phyloP scores from a whole-genome alignment of 2,888 invertebrate species.

The Clanis bilineata region DNA sequence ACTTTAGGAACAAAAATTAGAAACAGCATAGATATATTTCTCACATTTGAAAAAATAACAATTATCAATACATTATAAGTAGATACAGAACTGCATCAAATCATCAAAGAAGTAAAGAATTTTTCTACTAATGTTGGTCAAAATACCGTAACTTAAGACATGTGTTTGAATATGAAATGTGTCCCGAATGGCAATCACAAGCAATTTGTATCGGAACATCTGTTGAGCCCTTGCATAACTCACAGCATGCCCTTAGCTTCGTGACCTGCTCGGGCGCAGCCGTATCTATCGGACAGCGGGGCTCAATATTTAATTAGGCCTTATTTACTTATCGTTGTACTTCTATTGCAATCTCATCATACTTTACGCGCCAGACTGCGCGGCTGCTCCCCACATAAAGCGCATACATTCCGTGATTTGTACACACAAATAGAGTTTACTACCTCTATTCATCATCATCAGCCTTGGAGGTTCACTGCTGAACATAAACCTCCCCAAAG shows the following conservation, averaged over 20 bases:
- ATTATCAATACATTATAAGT: too few species aligned
- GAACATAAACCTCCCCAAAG: too few species aligned
- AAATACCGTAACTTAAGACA: not conserved
- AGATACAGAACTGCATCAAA: too few species aligned
- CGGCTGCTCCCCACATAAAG: slow-evolving; percentile 44
- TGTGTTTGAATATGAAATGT: not conserved
- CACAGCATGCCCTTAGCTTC: slow-evolving; percentile 48
- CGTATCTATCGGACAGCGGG: slow-evolving; percentile 59
- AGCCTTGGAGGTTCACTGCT: too few species aligned
- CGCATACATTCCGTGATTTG: slow-evolving; percentile 41
- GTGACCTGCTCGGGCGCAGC: slow-evolving; percentile 56
- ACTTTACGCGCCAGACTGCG: slow-evolving; percentile 59
- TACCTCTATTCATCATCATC: too few species aligned
- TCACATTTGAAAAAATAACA: too few species aligned
- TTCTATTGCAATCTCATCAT: slow-evolving; percentile 65
- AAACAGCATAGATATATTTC: not conserved
- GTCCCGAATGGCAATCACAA: not conserved
- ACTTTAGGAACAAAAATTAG: not conserved
- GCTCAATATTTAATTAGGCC: slow-evolving; percentile 68
- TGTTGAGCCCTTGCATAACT: slow-evolving; percentile 48
- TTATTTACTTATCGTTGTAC: slow-evolving; percentile 73
- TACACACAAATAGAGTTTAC: not conserved
- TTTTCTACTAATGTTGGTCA: not conserved
- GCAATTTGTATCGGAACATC: slow-evolving; percentile 49
- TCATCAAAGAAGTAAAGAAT: too few species aligned